phyloP scores from a whole-genome alignment of 2,113 vertebrate species.

The Phoxinus phoxinus region DNA sequence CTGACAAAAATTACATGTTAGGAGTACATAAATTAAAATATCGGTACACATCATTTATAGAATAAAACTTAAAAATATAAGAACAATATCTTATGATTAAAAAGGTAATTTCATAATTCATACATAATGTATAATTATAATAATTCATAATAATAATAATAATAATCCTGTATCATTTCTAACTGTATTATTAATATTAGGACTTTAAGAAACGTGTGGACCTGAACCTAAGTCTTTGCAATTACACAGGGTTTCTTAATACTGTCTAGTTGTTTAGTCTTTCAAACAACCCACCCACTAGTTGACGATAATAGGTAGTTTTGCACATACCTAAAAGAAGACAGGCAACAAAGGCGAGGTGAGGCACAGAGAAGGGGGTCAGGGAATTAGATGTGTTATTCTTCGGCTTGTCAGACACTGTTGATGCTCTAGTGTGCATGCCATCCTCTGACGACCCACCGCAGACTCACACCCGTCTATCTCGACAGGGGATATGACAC shows the following conservation, averaged over 20 bases:
- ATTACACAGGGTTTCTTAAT: neutral
- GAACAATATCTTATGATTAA: too few relatives aligned
- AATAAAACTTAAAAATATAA: too few relatives aligned
- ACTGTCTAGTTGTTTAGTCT: neutral
- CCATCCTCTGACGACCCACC: slow-evolving; percentile 69
- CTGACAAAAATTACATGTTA: too few relatives aligned
- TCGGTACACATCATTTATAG: too few relatives aligned
- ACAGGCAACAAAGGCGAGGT: slow-evolving; percentile 45
- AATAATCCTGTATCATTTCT: too few relatives aligned
- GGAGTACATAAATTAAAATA: too few relatives aligned
- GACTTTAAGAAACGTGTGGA: neutral
- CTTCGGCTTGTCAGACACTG: slow-evolving; percentile 54
- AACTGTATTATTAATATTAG: too few relatives aligned
- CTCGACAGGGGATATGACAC: slow-evolving; percentile 52
- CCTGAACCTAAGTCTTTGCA: neutral
- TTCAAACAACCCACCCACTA: neutral
- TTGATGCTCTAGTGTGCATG: slow-evolving; percentile 67
- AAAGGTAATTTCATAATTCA: too few relatives aligned
- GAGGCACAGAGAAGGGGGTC: slow-evolving; percentile 40
- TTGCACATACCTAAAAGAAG: slow-evolving; percentile 68
- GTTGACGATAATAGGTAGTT: slow-evolving; percentile 46
- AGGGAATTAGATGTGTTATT: neutral
- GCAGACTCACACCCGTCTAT: slow-evolving; percentile 46
- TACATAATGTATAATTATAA: too few relatives aligned
- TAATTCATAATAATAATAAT: too few relatives aligned